phyloP scores from a whole-genome alignment of 2,113 vertebrate species.

The Equus quagga region DNA sequence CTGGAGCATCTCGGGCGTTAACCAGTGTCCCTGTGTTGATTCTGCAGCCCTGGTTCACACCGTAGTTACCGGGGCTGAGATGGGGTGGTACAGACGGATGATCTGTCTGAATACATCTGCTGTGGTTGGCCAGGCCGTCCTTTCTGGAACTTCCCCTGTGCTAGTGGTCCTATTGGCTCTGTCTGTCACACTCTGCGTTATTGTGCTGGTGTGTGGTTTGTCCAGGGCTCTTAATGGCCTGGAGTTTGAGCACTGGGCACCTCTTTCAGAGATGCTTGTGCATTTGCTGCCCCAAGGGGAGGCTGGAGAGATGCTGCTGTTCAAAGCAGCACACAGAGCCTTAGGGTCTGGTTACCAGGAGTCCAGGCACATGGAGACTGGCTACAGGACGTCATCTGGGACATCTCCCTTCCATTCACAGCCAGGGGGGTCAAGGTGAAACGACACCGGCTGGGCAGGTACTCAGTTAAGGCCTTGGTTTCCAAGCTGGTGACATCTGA shows the following conservation, averaged over 20 bases:
- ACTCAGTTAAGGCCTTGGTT: neutral
- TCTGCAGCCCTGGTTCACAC: neutral
- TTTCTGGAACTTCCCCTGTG: neutral
- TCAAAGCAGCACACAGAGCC: neutral
- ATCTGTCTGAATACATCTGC: neutral
- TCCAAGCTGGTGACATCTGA: conserved; percentile 45
- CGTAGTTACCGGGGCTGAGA: neutral
- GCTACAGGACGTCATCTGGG: neutral
- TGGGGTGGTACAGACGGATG: neutral
- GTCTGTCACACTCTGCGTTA: neutral
- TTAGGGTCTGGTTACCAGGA: neutral
- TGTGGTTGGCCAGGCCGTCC: neutral
- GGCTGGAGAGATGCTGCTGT: neutral
- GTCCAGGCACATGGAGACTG: neutral
- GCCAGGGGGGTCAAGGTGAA: neutral
- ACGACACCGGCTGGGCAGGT: neutral
- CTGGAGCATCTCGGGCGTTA: neutral
- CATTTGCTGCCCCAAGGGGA: neutral
- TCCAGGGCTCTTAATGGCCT: neutral
- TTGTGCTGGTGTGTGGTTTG: neutral
- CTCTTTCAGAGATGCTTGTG: neutral
- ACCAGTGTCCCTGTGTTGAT: rapidly evolving
- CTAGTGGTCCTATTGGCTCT: neutral
- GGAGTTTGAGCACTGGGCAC: neutral
- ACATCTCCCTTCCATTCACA: neutral